These are phyloP conservation scores for Pocillopora verrucosa DNA, from an alignment of 64 coral and sea anemone genomes.

Conservation along the genomic window DNA sequence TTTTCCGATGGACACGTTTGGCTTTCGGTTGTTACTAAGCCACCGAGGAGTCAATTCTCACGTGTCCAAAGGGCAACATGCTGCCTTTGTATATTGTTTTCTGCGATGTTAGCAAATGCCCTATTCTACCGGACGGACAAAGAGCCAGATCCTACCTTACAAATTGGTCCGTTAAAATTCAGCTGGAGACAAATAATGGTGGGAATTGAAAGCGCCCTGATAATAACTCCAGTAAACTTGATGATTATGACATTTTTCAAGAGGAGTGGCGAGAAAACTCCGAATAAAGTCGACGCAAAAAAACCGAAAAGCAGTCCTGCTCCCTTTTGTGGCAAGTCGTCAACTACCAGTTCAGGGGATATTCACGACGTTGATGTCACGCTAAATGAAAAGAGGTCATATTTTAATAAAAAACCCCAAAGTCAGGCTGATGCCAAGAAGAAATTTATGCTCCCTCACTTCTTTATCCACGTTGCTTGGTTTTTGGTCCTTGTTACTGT, in stretches of 20 bases:
- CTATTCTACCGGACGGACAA: conserved; percentile 60
- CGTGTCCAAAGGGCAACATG: conserved; percentile 81
- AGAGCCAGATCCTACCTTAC: conserved; percentile 48
- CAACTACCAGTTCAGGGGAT: no score
- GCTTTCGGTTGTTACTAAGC: conserved; percentile 81
- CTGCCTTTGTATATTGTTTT: conserved; percentile 65
- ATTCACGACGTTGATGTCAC: no score
- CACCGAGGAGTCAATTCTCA: conserved; percentile 65
- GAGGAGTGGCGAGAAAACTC: no score
- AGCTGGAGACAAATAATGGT: conserved; percentile 69
- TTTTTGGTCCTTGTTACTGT: conserved; percentile 52
- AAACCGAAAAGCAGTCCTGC: no score
- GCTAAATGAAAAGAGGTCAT: no score
- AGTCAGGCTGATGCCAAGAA: not conserved
- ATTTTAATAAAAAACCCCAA: conserved; percentile 48
- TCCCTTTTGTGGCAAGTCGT: no score
- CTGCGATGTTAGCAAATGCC: conserved; percentile 78
- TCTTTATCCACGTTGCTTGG: conserved; percentile 59
- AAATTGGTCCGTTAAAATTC: conserved; percentile 73
- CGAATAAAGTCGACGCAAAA: no score
- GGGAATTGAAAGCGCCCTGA: conserved; percentile 39
- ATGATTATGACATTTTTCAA: no score
- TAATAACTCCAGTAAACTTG: no score
- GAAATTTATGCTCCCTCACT: conserved; percentile 29
- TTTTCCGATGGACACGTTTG: conserved; percentile 78